Percentiles rank a stretch among this genome's conserved stretches.
phyloP scores from a whole-genome alignment of 2,113 vertebrate species.

The Anseranas semipalmata region DNA sequence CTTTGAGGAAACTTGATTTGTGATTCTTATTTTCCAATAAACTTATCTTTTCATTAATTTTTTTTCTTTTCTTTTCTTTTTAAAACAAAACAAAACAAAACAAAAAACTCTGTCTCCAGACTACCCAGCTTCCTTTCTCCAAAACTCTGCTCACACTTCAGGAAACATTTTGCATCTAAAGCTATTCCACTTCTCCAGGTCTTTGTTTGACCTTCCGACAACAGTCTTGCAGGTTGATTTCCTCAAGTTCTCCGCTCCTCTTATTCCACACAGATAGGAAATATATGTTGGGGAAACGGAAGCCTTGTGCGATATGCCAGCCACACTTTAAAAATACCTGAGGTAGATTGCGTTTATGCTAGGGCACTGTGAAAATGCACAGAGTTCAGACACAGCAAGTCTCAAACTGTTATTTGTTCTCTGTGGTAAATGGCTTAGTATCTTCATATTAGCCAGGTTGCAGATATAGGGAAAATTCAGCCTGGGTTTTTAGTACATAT shows the following conservation, averaged over 20 bases:
- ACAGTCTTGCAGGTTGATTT: neutral
- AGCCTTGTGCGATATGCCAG: neutral
- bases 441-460: neutral
- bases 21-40: slow-evolving; percentile 12
- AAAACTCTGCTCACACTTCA: neutral
- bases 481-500: neutral
- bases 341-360: neutral
- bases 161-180: neutral
- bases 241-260: neutral
- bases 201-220: neutral
- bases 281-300: neutral
- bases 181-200: neutral
- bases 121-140: neutral
- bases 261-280: neutral
- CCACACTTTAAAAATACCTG: neutral
- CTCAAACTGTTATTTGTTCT: neutral
- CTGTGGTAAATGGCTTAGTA: neutral
- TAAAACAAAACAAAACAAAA: too few species aligned
- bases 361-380: neutral
- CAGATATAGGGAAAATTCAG: neutral
- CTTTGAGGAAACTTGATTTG: slow-evolving; percentile 27
- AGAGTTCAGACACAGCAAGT: neutral
- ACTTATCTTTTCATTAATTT: neutral
- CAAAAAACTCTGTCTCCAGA: neutral
- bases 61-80: neutral